Evolutionary conservation across 2,888 invertebrate species (phyloP).

Genomic region (Rotaria macrura): DNA sequence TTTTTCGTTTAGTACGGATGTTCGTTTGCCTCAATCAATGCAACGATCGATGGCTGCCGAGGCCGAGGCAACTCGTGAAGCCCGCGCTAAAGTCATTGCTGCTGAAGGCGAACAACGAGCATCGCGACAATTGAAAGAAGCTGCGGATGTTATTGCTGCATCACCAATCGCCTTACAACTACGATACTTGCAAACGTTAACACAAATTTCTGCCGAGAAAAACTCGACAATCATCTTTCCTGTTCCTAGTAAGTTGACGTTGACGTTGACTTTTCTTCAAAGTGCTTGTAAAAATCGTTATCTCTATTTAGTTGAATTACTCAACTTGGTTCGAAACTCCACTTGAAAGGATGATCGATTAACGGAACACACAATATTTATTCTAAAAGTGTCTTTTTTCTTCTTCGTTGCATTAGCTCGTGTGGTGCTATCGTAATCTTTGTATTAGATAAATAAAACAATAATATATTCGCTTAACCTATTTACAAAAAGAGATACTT

Average conservation of each 20-base stretch:
- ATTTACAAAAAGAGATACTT: no score
- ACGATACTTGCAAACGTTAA: slow-evolving; percentile 46
- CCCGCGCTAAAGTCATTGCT: slow-evolving; percentile 42
- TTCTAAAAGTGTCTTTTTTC: no score
- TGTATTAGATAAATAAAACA: no score
- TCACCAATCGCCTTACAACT: slow-evolving; percentile 67
- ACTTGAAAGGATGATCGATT: no score
- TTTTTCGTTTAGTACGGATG: slow-evolving; percentile 37
- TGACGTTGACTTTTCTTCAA: no score
- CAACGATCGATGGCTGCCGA: slow-evolving; percentile 49
- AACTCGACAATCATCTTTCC: slow-evolving; percentile 48
- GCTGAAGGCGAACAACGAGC: slow-evolving; percentile 53
- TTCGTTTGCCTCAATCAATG: slow-evolving; percentile 43
- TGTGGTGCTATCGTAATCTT: no score
- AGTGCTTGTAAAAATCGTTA: not conserved
- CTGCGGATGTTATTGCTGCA: slow-evolving; percentile 70
- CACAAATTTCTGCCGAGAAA: slow-evolving; percentile 45
- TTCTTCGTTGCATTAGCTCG: no score
- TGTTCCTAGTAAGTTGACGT: slow-evolving; percentile 42
- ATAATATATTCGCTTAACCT: no score
- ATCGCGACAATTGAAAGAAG: slow-evolving; percentile 70
- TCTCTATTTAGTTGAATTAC: not conserved
- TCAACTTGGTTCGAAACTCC: not conserved
- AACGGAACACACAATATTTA: no score
- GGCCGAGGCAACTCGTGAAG: slow-evolving; percentile 45